Evolutionary conservation across 2,113 vertebrate species (phyloP).

Genomic region (Aspiorhynchus laticeps): DNA sequence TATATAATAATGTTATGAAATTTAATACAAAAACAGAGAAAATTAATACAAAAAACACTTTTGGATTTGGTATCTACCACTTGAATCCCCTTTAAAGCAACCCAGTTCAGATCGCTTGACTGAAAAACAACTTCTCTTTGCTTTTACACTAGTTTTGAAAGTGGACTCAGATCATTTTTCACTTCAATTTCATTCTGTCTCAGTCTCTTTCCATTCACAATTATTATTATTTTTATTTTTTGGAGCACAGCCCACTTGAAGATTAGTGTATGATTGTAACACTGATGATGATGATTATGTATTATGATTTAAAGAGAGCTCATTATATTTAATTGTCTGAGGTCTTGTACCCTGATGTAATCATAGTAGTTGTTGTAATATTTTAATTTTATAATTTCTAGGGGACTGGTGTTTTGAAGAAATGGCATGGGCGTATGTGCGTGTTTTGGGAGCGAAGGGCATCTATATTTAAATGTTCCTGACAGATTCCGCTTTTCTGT

Average conservation of each 20-base stretch:
- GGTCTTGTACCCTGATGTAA: not conserved
- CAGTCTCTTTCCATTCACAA: not conserved
- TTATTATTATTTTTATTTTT: not conserved
- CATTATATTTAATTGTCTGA: not conserved
- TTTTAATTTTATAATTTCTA: conserved; percentile 4
- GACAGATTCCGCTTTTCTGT: conserved; percentile 56
- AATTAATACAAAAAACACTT: not conserved
- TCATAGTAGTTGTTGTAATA: not conserved
- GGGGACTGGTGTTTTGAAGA: conserved; percentile 16
- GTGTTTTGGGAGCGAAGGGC: conserved; percentile 45
- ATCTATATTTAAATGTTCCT: conserved; percentile 57
- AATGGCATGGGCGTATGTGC: conserved; percentile 19
- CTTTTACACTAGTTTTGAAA: not conserved
- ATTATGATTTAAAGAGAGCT: not conserved
- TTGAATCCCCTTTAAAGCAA: not conserved
- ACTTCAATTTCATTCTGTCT: not conserved
- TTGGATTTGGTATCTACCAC: not conserved
- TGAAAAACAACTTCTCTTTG: not conserved
- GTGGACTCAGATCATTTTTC: not conserved
- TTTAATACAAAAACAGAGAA: not conserved
- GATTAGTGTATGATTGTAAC: not conserved
- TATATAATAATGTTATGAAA: not conserved
- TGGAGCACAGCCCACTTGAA: not conserved
- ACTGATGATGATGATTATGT: not conserved
- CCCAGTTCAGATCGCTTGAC: not conserved